Evolutionary conservation across 2,888 invertebrate genomes (phyloP).

Genomic region (Latheticus oryzae): DNA sequence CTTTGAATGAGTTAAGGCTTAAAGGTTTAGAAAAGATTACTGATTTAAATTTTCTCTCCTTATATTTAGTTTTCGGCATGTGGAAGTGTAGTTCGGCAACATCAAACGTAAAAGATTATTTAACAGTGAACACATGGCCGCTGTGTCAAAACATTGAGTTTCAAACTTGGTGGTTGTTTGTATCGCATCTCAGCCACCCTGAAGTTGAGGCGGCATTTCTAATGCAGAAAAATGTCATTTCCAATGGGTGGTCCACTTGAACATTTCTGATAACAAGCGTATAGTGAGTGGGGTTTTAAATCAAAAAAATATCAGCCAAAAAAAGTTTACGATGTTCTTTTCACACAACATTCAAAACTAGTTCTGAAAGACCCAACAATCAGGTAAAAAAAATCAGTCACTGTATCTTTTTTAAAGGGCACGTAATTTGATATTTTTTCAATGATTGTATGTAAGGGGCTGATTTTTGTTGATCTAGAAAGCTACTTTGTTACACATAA

Average conservation of each 20-base stretch:
- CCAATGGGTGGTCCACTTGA: constrained; percentile 50
- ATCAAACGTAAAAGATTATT: constrained; percentile 39
- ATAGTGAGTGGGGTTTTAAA: constrained; percentile 8
- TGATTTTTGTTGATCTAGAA: constrained; percentile 39
- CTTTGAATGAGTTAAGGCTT: constrained; percentile 25
- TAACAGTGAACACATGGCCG: constrained; percentile 59
- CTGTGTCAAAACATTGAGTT: constrained; percentile 58
- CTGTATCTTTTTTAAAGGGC: constrained; percentile 24
- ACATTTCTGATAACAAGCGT: constrained; percentile 33
- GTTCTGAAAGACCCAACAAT: constrained; percentile 14
- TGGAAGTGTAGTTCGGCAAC: constrained; percentile 38
- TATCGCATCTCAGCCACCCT: constrained; percentile 41
- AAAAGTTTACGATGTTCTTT: constrained; percentile 19
- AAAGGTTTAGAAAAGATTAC: constrained; percentile 12
- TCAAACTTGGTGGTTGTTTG: constrained; percentile 42
- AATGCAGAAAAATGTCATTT: constrained; percentile 46
- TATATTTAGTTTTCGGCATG: constrained; percentile 39
- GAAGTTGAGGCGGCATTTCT: constrained; percentile 38
- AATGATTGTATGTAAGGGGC: constrained; percentile 35
- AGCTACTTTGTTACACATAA: constrained; percentile 40
- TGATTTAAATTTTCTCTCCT: constrained; percentile 29
- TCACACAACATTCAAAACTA: constrained; percentile 12
- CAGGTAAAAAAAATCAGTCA: constrained; percentile 19
- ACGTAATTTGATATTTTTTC: constrained; percentile 39
- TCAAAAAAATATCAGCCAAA: constrained; percentile 19